Evolutionary conservation across 2,888 invertebrate genomes (phyloP), one percentile per base, ranked within the genome.

Genomic region (Nomada ferruginata): DNA sequence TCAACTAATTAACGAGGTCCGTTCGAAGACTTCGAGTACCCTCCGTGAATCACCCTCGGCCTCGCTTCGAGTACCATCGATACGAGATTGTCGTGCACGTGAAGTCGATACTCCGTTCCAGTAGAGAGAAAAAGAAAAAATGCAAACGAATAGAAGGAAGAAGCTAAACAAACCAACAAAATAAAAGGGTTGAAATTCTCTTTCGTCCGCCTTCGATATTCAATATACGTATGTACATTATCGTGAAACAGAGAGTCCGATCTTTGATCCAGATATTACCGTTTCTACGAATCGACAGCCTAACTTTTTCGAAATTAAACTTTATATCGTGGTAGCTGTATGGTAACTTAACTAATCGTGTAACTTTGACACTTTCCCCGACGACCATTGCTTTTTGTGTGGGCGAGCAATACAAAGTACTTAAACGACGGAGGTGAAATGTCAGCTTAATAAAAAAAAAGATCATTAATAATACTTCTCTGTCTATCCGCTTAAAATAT

Each of bases 1-100:
- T 80, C 66, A 57, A 57, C 26, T 23, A 13, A 13, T 13, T 76
- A 23, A 80, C 84, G 85, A 82, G 87, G 85, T 87, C 83, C 85
- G 87, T 64, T 84, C 86, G 85, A 82, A 76, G 75, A 65, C 83
- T 87, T 87, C 83, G 84, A 72, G 23, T 79, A 76, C 65, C 47
- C 55, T 66, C 66, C 76, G 74, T 55, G 64, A 66, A 76, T 64
- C 53, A 53, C n/a, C 59, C 47, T 18, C 63, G 68, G 18, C 60
- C 64, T 50, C 36, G 61, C 47, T 36, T 50, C 59, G 63, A 76
- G 69, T 15, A 61, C 42, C 61, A 13, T 20, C 44, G 50, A 53
- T 36, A 23, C 18, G 52, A 57, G 23, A 76, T 44, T 47, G 26
- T 47, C 50, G 23, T 55, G 53, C 18, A 55, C 29, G n/a, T 36